Evolutionary conservation across 2,888 invertebrate species (phyloP).

Genomic region (Macrosoma leucophasiata): DNA sequence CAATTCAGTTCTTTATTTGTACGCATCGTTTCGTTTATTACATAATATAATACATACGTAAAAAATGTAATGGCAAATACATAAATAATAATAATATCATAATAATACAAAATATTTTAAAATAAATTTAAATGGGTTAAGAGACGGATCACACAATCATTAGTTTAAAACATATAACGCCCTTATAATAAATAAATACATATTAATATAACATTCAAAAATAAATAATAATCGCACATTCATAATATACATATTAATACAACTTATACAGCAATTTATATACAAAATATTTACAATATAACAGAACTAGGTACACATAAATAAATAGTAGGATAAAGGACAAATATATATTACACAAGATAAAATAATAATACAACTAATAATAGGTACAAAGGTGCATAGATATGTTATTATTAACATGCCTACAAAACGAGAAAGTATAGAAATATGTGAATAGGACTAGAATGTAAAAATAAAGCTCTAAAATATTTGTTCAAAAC

Average conservation of each 20-base stretch:
- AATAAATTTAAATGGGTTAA: constrained; percentile 21
- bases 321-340: constrained; percentile 1
- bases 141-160: constrained; percentile 9
- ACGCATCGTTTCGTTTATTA: constrained; percentile 40
- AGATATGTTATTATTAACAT: no score
- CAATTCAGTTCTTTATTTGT: constrained; percentile 65
- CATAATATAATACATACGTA: constrained; percentile 15
- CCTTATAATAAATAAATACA: constrained; percentile 21
- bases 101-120: constrained; percentile 10
- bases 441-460: constrained; percentile 49
- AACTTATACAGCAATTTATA: not conserved
- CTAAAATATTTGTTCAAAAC: constrained; percentile 43
- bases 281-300: no score
- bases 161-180: constrained; percentile 20
- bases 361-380: constrained; percentile 6
- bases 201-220: no score
- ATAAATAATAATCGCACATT: constrained; percentile 4
- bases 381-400: constrained; percentile 21
- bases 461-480: constrained; percentile 48
- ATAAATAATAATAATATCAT: constrained; percentile 23
- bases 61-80: constrained; percentile 18
- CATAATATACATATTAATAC: constrained; percentile 5
- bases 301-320: not conserved
- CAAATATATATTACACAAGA: constrained; percentile 3
- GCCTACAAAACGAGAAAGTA: no score